phyloP scores from a whole-genome alignment of 2,113 vertebrate species.

The Phasianus colchicus region DNA sequence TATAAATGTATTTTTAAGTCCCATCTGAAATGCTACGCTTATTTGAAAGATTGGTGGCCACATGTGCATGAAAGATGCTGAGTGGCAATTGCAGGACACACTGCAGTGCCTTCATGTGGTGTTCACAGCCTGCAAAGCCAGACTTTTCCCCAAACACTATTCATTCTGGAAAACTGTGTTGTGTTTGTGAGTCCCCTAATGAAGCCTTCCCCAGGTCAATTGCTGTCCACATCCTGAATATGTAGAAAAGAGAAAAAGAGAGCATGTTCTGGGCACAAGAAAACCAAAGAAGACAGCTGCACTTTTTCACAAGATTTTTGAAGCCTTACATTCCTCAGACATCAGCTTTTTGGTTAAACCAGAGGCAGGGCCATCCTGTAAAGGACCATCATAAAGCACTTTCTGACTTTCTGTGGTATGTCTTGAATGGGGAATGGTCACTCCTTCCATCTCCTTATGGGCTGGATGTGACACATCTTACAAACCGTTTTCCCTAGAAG shows the following conservation, averaged over 20 bases:
- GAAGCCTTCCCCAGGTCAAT: not conserved
- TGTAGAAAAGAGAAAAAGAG: not conserved
- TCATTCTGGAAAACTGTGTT: conserved; percentile 31
- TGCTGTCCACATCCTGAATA: not conserved
- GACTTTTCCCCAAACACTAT: not conserved
- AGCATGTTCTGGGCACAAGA: not conserved
- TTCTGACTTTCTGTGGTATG: no score
- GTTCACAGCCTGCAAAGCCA: conserved; percentile 25
- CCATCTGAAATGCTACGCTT: not conserved
- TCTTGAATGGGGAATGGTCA: no score
- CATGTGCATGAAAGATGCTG: not conserved
- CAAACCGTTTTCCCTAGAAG: not conserved
- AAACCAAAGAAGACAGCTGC: not conserved
- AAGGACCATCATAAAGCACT: no score
- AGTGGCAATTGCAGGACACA: not conserved
- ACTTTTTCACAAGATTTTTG: not conserved
- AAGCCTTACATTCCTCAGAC: not conserved
- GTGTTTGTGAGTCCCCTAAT: not conserved
- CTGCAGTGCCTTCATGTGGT: not conserved
- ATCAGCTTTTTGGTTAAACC: not conserved
- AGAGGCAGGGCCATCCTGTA: not conserved
- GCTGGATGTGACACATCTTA: not conserved
- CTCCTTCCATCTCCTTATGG: no score
- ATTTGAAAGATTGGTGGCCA: not conserved
- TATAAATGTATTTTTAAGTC: not conserved